Percentiles rank a stretch among this genome's conserved stretches.
Evolutionary conservation across 2,797 vertebrate genomes (phyloP).

Genomic region (Cheracebus regulus): DNA sequence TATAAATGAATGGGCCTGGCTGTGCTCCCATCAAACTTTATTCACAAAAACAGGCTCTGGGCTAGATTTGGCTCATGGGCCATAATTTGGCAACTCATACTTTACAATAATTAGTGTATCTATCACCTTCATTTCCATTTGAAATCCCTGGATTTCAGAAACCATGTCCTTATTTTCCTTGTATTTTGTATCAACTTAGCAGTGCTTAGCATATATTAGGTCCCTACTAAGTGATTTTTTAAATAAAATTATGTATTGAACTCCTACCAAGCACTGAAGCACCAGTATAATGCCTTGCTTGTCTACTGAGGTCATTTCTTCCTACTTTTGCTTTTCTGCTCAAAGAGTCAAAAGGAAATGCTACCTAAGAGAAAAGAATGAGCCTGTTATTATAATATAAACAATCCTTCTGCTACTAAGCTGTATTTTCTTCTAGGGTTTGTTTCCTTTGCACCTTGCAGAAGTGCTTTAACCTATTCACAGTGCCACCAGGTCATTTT

Average conservation of each 20-base stretch:
- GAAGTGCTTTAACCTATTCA: not conserved
- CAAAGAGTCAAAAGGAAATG: not conserved
- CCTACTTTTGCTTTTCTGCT: not conserved
- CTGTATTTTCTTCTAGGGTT: not conserved
- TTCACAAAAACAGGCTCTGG: not conserved
- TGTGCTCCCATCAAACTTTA: not conserved
- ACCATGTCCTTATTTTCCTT: not conserved
- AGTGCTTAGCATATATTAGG: not conserved
- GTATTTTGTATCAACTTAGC: not conserved
- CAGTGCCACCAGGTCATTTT: not conserved
- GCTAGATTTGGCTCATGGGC: not conserved
- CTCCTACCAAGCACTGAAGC: not conserved
- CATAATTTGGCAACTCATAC: not conserved
- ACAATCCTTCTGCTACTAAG: not conserved
- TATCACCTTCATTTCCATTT: not conserved
- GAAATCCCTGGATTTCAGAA: not conserved
- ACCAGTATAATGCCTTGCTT: not conserved
- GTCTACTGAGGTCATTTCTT: not conserved
- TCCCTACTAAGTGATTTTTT: not conserved
- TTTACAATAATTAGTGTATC: not conserved
- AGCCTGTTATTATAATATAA: not conserved
- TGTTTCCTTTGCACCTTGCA: slow-evolving; percentile 55
- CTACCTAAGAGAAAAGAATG: not conserved
- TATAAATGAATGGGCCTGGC: not conserved
- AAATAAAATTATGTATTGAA: not conserved